phyloP scores from a whole-genome alignment of 2,888 invertebrate species.

The Sinopyrophorus schimmeli region DNA sequence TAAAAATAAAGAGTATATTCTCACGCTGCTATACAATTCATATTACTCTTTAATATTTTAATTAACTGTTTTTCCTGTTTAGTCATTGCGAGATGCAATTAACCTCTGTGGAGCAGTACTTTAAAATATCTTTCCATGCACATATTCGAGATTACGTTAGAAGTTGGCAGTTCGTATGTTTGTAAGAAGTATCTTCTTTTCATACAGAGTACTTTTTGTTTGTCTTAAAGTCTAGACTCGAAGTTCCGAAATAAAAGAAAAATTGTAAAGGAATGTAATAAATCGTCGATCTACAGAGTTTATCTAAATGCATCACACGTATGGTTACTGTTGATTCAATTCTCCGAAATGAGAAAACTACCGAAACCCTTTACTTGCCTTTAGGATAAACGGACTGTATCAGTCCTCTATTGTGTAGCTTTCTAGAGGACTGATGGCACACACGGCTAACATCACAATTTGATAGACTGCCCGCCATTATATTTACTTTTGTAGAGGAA shows the following conservation, averaged over 20 bases:
- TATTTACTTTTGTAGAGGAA: too few species aligned
- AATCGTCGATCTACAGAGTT: constrained; percentile 19
- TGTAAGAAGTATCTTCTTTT: too few species aligned
- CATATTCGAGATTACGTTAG: too few species aligned
- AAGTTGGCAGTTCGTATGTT: too few species aligned
- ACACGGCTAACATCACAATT: constrained; percentile 7
- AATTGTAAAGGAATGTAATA: constrained; percentile 6
- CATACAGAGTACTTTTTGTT: too few species aligned
- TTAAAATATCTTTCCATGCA: too few species aligned
- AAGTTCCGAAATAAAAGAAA: constrained; percentile 9
- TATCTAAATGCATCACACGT: constrained; percentile 22
- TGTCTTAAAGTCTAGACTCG: constrained; percentile 8
- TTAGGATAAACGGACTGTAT: constrained; percentile 15
- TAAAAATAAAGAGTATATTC: constrained; percentile 2
- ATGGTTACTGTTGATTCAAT: constrained; percentile 17
- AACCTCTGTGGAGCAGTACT: not conserved
- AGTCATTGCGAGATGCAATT: constrained; percentile 10
- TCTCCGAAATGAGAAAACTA: constrained; percentile 19
- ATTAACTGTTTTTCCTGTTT: constrained; percentile 9
- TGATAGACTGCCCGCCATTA: too few species aligned
- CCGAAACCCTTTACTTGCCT: constrained; percentile 18
- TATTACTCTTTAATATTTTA: constrained; percentile 8
- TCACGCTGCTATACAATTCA: constrained; percentile 1
- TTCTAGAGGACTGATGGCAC: not conserved
- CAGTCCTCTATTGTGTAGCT: constrained; percentile 14